phyloP scores from a whole-genome alignment of 2,113 vertebrate species.

The Pachycephala philippinensis region DNA sequence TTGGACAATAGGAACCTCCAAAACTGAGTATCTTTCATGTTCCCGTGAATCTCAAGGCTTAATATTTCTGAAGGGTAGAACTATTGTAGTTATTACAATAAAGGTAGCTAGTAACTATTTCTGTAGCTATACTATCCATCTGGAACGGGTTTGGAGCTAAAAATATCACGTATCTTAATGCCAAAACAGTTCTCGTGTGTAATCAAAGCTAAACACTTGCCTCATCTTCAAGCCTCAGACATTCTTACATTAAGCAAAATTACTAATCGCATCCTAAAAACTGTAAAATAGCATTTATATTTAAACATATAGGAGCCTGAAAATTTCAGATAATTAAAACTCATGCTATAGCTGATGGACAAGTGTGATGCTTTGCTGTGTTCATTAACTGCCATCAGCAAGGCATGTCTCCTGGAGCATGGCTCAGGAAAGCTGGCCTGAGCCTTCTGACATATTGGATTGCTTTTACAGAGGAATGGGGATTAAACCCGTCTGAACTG shows the following conservation, averaged over 20 bases:
- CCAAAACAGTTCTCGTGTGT: background rate
- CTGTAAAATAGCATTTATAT: background rate
- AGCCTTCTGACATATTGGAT: background rate
- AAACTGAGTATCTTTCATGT: background rate
- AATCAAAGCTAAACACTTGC: background rate
- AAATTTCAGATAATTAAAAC: background rate
- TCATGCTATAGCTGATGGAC: background rate
- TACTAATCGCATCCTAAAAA: background rate
- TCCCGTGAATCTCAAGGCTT: background rate
- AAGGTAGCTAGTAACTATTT: background rate
- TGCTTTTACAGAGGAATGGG: constrained; percentile 73
- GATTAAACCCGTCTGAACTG: constrained; percentile 70
- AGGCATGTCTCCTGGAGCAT: background rate
- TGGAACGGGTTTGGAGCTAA: background rate
- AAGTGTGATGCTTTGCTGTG: background rate
- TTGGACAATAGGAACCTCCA: background rate
- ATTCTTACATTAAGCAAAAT: background rate
- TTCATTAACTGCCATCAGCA: background rate
- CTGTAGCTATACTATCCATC: background rate
- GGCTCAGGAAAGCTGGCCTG: background rate
- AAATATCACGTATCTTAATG: background rate
- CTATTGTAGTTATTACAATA: background rate
- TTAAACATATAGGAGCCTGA: background rate
- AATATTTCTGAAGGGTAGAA: background rate
- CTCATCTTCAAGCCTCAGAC: background rate